phyloP scores from a whole-genome alignment of 2,888 invertebrate species.

The Holacanthella duospinosa region DNA sequence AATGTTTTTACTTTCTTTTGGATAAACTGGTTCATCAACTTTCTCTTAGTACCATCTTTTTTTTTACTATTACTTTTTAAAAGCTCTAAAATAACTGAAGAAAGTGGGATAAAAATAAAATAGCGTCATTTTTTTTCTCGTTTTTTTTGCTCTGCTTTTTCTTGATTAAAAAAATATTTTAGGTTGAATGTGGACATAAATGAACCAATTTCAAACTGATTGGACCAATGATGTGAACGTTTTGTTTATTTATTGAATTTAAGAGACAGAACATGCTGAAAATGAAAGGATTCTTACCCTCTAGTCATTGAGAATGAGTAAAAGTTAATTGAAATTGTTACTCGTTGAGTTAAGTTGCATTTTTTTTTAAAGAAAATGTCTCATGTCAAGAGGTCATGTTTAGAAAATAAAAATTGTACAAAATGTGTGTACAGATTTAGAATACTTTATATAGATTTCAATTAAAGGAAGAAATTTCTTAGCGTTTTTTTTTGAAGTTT shows the following conservation, averaged over 20 bases:
- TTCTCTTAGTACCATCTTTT: background rate
- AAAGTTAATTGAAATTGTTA: too few species aligned
- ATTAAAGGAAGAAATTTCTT: too few species aligned
- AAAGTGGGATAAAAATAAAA: background rate
- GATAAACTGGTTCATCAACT: constrained; percentile 2
- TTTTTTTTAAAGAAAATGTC: background rate
- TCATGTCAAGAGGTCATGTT: background rate
- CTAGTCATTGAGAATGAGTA: too few species aligned
- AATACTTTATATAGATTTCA: too few species aligned
- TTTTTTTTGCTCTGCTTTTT: too few species aligned
- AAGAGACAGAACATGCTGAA: background rate
- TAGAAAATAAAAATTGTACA: background rate
- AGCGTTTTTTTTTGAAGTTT: too few species aligned
- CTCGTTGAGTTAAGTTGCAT: too few species aligned
- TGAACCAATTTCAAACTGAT: background rate
- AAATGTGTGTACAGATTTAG: too few species aligned
- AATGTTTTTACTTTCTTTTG: background rate
- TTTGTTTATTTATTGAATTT: background rate
- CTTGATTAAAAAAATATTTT: constrained; percentile 6
- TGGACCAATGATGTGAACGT: background rate
- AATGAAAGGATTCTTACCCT: too few species aligned
- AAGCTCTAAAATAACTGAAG: background rate
- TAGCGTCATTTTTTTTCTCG: background rate
- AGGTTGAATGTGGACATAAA: constrained; percentile 4
- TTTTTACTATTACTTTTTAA: background rate